Conservation (phyloP, 1,140 invertebrate species). For the Sitodiplosis mosellana region DNA sequence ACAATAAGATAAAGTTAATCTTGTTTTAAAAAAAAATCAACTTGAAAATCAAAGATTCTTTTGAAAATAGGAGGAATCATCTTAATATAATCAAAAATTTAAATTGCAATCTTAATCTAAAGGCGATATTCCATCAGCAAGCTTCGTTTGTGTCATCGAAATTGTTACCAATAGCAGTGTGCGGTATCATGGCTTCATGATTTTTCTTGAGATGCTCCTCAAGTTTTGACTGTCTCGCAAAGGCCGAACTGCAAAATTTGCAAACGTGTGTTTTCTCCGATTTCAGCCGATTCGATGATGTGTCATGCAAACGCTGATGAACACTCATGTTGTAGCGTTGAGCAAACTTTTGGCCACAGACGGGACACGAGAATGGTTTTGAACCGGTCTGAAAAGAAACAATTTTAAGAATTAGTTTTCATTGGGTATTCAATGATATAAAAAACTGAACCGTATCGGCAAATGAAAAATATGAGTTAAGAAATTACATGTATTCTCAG, state of each 20-base stretch:
- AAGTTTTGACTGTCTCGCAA: neutral
- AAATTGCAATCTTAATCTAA: too few species aligned
- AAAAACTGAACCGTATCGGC: too few species aligned
- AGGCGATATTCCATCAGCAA: too few species aligned
- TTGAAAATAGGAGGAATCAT: too few species aligned
- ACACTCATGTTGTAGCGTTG: constrained; percentile 7
- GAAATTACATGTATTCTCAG: constrained; percentile 87
- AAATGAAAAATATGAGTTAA: too few species aligned
- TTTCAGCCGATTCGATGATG: neutral
- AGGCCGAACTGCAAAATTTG: neutral
- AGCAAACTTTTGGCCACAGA: constrained; percentile 97
- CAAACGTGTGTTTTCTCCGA: neutral
- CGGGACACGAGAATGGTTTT: constrained; percentile 87
- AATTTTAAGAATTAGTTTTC: too few species aligned
- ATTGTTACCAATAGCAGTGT: neutral
- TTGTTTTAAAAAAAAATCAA: too few species aligned
- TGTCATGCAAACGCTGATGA: neutral
- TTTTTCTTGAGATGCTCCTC: neutral
- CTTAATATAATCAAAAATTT: too few species aligned
- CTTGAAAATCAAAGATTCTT: too few species aligned
- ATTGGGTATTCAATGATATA: too few species aligned
- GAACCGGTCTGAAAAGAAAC: too few species aligned
- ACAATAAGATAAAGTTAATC: too few species aligned
- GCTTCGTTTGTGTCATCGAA: neutral
- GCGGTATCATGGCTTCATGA: neutral